These are phyloP conservation scores for Antennarius striatus DNA, from an alignment of 2,113 vertebrate species.

Conservation along the genomic window DNA sequence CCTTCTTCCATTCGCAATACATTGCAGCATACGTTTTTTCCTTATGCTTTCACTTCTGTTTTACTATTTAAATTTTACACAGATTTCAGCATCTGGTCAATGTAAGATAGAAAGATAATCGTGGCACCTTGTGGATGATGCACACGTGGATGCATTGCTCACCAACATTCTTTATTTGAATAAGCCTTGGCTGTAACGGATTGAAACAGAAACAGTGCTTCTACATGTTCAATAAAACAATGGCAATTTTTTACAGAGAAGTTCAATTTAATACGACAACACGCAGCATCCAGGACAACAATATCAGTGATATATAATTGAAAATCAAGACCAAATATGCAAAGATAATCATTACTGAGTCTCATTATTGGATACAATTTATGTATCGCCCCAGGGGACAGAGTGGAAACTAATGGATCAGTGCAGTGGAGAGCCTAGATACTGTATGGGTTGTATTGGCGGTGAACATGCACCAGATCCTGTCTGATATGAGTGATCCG, in stretches of 20 bases:
- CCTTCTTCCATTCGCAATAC: slow-evolving; percentile 22
- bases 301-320: slow-evolving; percentile 57
- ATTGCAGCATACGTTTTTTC: slow-evolving; percentile 1
- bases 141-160: background rate
- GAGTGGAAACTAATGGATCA: slow-evolving; percentile 54
- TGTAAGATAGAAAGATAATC: background rate
- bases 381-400: slow-evolving; percentile 40
- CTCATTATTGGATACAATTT: slow-evolving; percentile 68
- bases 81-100: slow-evolving; percentile 7
- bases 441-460: slow-evolving; percentile 18
- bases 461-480: slow-evolving; percentile 30
- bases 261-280: slow-evolving; percentile 53
- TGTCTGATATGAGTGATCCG: slow-evolving; percentile 30
- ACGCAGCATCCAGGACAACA: slow-evolving; percentile 45
- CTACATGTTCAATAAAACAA: slow-evolving; percentile 30
- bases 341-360: slow-evolving; percentile 66
- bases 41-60: background rate
- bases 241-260: slow-evolving; percentile 16
- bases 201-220: background rate
- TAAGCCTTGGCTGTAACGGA: too few relatives aligned
- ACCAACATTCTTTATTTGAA: too few relatives aligned
- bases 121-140: slow-evolving; percentile 1
- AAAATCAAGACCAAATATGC: slow-evolving; percentile 69
- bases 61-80: slow-evolving; percentile 10
- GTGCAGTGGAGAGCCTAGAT: slow-evolving; percentile 22